These are phyloP conservation scores for Sinocyclocheilus anophthalmus DNA, from an alignment of 2,113 vertebrate genomes.

Conservation along the genomic window DNA sequence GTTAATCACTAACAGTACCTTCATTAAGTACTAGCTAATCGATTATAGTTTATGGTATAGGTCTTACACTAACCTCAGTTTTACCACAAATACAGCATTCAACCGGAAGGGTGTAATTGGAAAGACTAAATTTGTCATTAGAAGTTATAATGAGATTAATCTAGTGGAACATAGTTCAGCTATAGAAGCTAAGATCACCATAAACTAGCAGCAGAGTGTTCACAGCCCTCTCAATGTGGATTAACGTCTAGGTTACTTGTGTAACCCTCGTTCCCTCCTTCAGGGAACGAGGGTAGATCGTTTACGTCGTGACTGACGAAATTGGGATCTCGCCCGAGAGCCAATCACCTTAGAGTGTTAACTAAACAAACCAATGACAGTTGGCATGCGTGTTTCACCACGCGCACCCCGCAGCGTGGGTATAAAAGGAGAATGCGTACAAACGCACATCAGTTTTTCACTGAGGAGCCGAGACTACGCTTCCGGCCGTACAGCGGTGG, in stretches of 20 bases:
- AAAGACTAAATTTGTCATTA: constrained; percentile 75
- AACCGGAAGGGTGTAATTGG: constrained; percentile 69
- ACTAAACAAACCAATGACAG: too few species aligned
- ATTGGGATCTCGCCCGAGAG: too few species aligned
- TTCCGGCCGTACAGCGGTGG: too few species aligned
- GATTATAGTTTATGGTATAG: constrained; percentile 61
- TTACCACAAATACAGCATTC: constrained; percentile 65
- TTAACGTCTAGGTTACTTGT: constrained; percentile 8
- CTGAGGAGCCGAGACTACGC: too few species aligned
- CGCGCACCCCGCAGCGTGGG: too few species aligned
- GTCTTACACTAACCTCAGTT: constrained; percentile 60
- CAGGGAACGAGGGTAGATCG: too few species aligned
- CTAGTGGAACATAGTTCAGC: constrained; percentile 64
- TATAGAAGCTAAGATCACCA: constrained; percentile 63
- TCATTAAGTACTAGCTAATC: constrained; percentile 32
- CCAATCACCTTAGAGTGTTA: too few species aligned
- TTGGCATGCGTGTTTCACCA: too few species aligned
- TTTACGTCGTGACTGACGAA: too few species aligned
- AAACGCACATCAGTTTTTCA: too few species aligned
- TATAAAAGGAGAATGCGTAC: too few species aligned
- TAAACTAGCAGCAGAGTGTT: constrained; percentile 70
- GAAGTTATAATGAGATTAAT: constrained; percentile 75
- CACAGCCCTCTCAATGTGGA: constrained; percentile 58
- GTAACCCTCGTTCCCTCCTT: too few species aligned
- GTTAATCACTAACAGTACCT: constrained; percentile 64